Base-by-base conservation (phyloP, 2,888 invertebrate genomes). In the Lathronympha strigana region DNA sequence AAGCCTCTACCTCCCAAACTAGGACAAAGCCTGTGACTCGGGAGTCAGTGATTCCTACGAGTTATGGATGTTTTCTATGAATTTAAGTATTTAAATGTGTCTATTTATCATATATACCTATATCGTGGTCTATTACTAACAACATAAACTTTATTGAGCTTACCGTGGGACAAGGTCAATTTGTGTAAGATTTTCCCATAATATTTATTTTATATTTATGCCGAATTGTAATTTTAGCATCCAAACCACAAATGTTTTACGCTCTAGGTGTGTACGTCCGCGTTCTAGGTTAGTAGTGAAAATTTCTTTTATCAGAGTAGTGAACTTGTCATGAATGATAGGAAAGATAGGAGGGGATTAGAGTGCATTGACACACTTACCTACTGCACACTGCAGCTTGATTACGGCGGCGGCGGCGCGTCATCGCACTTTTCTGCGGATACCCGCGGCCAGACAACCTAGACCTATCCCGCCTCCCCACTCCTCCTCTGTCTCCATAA, bases 361-460 rank as follows among this genome's bases (percentile, higher is more conserved):
- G 86, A 90, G 91, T 90, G 88, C 91, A 90, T 89, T 87, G 91
- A 86, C 91, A 88, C 76, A 92, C 89, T 92, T 92, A 90, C 91
- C 90, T 88, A 91, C 87, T 88, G 86, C 84, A 83, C 79, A 82
- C 80, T 87, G 89, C 87, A 86, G 79, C 80, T 86, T 89, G 89
- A 90, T 78, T 88, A 88, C 90, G 86, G 78, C 78, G 81, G 76
- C 81, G 78, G 78, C 81, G 81, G 68, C 71, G 75, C 76, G 80
- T 78, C 83, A 83, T 77, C 82, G 80, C 78, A 80, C 74, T 76
- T 81, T 83, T 83, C 85, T 83, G 81, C 80, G 82, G 81, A 83
- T 83, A 80, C 76, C 74, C 71, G 74, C 75, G 75, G 68, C 90
- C 87, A 87, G 70, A 70, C 28, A 76, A 74, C 76, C 73, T 74